Percentiles rank a stretch among this genome's conserved stretches.
Evolutionary conservation across 1,140 invertebrate genomes (phyloP).

Genomic region (Drosophila kikkawai): DNA sequence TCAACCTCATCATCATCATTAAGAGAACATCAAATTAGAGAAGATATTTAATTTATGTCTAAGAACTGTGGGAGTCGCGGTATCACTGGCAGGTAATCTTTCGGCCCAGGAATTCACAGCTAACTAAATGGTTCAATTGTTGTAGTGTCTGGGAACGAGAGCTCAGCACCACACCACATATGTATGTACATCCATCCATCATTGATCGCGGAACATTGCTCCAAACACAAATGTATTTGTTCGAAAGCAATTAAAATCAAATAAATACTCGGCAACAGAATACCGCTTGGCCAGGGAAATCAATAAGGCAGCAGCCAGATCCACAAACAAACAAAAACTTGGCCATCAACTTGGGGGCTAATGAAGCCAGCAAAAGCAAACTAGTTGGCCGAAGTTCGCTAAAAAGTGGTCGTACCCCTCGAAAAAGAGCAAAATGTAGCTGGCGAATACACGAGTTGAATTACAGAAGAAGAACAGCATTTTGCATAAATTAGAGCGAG

Average conservation of each 20-base stretch:
- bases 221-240: conserved; percentile 9
- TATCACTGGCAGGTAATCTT: conserved; percentile 33
- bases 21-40: conserved; percentile 63
- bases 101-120: conserved; percentile 52
- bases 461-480: conserved; percentile 72
- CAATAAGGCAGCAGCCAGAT: conserved; percentile 35
- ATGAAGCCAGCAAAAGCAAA: conserved; percentile 41
- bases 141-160: conserved; percentile 40
- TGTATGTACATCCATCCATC: neutral
- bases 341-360: conserved; percentile 53
- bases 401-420: conserved; percentile 12
- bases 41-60: conserved; percentile 77
- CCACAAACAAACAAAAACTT: conserved; percentile 26
- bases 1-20: conserved; percentile 51
- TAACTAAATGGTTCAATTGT: conserved; percentile 52
- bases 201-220: neutral
- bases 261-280: conserved; percentile 32
- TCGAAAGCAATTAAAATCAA: conserved; percentile 37
- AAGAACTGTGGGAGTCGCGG: conserved; percentile 72
- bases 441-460: conserved; percentile 38
- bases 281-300: conserved; percentile 33
- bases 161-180: conserved; percentile 9
- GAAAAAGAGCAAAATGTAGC: conserved; percentile 26
- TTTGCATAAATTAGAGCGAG: conserved; percentile 78
- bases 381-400: conserved; percentile 35